phyloP scores from a whole-genome alignment of 2,797 vertebrate species.

The Dallia pectoralis region DNA sequence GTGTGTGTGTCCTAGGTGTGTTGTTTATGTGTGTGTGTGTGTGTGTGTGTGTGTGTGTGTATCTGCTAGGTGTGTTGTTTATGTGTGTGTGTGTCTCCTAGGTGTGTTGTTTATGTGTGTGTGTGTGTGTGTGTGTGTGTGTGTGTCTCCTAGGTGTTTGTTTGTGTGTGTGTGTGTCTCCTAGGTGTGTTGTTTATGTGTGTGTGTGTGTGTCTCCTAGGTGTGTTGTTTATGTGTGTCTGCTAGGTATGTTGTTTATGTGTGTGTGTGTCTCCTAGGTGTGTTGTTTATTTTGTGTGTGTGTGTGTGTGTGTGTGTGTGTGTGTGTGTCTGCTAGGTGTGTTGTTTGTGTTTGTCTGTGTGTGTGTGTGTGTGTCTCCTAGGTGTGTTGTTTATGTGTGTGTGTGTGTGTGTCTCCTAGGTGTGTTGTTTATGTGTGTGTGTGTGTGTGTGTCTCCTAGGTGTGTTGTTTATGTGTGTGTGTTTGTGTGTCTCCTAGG shows the following conservation, averaged over 20 bases:
- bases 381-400: neutral
- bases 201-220: conserved; percentile 11
- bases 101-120: neutral
- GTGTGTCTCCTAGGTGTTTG: conserved; percentile 4
- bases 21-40: neutral
- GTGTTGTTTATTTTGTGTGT: conserved; percentile 5
- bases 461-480: neutral
- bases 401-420: conserved; percentile 9
- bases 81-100: conserved; percentile 10
- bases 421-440: neutral
- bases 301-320: neutral
- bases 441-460: conserved; percentile 9
- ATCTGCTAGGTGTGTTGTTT: neutral
- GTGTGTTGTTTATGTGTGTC: too few species aligned
- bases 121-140: neutral
- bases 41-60: conserved; percentile 8
- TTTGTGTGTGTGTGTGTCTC: conserved; percentile 4
- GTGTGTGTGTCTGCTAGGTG: conserved; percentile 15
- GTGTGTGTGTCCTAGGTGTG: too few species aligned
- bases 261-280: conserved; percentile 5
- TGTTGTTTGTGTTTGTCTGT: neutral
- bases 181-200: conserved; percentile 63
- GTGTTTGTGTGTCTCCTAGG: conserved; percentile 10
- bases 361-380: conserved; percentile 9
- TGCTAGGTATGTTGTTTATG: too few species aligned